Evolutionary conservation across 2,888 invertebrate genomes (phyloP), one percentile per base, ranked within the genome.

Genomic region (Scaptodrosophila latifasciaeformis): DNA sequence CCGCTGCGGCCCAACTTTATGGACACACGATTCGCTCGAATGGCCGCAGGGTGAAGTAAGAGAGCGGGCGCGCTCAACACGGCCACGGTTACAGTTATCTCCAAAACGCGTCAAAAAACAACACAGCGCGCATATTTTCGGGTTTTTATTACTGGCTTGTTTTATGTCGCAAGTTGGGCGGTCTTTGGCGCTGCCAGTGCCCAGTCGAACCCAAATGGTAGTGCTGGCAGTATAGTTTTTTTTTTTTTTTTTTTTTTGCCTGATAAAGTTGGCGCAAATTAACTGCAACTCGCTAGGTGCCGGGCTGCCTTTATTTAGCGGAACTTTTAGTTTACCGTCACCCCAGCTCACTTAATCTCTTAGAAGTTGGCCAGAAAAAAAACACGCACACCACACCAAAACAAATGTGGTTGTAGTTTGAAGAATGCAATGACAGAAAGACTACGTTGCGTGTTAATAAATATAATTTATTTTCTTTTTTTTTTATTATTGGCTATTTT

Each of bases 61-160:
- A n/a, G n/a, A n/a, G n/a, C n/a, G n/a, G n/a, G n/a, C n/a, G n/a
- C n/a, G 68, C 65, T 65, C 65, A 65, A 65, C 65, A 65, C 65
- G 68, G 68, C 65, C 31, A 24, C 12, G 2, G 9, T 49, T 39
- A 34, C n/a, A 29, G 9, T 45, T 12, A 21, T 30, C 37, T 5
- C 37, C 6, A 24, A 24, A 24, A 24, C 24, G 24, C 24, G 24
- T 24, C 24, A 24, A 2, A 24, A 34, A n/a, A 15, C 37, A 2
- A 37, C 37, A 37, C 37, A 7, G 2, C 37, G 12, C 15, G 12
- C 37, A 17, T 13, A 18, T 13, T 37, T 40, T 40, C 30, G 40
- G 18, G 29, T 10, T 34, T 39, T 29, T 43, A 30, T 37, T 29
- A 7, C 37, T 37, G 37, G 7, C 2, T 37, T 37, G 6, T 34